Conservation (phyloP, 2,797 vertebrate species). For the Glyptemys insculpta region DNA sequence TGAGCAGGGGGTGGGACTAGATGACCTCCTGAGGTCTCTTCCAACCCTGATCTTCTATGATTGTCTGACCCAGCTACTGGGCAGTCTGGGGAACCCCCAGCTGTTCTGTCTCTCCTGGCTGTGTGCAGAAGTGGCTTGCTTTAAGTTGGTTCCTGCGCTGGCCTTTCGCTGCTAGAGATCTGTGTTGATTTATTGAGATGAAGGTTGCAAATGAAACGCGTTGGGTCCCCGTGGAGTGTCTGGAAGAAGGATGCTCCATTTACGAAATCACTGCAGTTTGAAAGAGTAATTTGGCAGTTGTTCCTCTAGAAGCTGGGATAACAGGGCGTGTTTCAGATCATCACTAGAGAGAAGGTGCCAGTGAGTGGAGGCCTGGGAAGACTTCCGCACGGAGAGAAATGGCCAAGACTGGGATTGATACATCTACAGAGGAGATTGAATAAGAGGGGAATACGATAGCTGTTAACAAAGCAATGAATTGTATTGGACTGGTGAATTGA, state of each 20-base stretch:
- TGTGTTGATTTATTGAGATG: too few relatives aligned
- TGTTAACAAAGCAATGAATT: neutral
- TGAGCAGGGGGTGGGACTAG: too few relatives aligned
- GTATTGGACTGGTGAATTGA: neutral
- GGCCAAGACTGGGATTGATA: neutral
- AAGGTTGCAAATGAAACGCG: too few relatives aligned
- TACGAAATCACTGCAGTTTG: neutral
- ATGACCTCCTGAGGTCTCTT: too few relatives aligned
- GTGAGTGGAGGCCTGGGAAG: neutral
- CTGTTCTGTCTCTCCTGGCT: too few relatives aligned
- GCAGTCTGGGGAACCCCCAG: too few relatives aligned
- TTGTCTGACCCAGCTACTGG: too few relatives aligned
- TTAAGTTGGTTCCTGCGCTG: too few relatives aligned
- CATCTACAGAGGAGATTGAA: neutral
- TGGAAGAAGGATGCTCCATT: neutral
- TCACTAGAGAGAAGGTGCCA: neutral
- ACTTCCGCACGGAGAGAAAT: neutral
- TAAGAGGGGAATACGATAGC: neutral
- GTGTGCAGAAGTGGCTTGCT: too few relatives aligned
- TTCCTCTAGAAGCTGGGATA: neutral
- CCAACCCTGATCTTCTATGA: too few relatives aligned
- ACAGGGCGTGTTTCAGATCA: neutral
- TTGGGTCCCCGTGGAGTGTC: too few relatives aligned
- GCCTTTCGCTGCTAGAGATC: too few relatives aligned
- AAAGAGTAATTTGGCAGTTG: neutral